Conservation (phyloP, 2,888 invertebrate genomes). For the Cephus pulcher region DNA sequence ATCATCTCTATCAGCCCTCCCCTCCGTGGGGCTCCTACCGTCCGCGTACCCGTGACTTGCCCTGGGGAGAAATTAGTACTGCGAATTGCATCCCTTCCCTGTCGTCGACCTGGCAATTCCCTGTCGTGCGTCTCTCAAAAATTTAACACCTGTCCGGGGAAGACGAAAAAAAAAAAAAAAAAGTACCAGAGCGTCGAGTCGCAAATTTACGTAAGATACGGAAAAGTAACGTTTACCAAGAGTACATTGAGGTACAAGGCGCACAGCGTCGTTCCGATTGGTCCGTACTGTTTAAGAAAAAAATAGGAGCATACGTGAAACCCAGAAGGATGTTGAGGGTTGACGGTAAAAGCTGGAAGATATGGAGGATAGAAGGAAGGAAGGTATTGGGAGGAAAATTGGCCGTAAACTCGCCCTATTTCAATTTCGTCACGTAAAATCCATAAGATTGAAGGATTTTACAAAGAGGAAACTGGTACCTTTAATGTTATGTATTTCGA, state of each 20-base stretch:
- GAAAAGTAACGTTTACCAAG: not conserved
- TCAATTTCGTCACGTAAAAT: constrained; percentile 32
- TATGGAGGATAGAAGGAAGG: not conserved
- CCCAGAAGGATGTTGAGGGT: not conserved
- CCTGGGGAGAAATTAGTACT: not conserved
- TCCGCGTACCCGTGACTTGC: not conserved
- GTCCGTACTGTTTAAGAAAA: not conserved
- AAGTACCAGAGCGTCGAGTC: not conserved
- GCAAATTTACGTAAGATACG: not conserved
- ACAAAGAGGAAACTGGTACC: constrained; percentile 12
- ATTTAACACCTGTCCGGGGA: not conserved
- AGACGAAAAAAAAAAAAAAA: not conserved
- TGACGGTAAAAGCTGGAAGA: not conserved
- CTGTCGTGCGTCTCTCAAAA: not conserved
- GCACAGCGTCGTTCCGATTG: not conserved
- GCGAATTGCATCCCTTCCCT: not conserved
- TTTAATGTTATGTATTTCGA: constrained; percentile 5
- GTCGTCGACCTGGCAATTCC: not conserved
- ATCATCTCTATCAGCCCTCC: constrained; percentile 2
- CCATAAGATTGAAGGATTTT: constrained; percentile 31
- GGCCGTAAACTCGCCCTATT: constrained; percentile 36
- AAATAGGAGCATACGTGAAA: too few relatives aligned
- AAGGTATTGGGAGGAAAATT: constrained; percentile 13
- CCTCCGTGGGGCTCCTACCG: not conserved
- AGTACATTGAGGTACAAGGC: not conserved